Conservation (phyloP, 2,113 vertebrate genomes). For the Barnardius zonarius region DNA sequence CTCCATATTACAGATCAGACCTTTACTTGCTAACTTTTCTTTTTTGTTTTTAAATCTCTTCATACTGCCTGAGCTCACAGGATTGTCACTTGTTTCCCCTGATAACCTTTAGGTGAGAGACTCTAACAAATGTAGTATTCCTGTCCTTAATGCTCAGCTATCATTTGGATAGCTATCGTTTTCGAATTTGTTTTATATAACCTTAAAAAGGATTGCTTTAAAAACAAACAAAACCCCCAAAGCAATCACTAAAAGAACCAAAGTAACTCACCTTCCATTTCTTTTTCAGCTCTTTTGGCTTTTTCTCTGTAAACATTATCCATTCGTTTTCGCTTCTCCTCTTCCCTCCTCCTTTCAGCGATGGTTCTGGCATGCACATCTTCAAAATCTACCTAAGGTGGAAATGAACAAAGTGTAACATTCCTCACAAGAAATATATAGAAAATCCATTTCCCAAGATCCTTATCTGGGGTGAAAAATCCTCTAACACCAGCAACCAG, state of each 20-base stretch:
- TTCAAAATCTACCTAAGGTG: conserved; percentile 90
- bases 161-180: not conserved
- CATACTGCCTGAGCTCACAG: not conserved
- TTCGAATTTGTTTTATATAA: not conserved
- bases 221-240: not conserved
- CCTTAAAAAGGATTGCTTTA: not conserved
- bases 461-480: conserved; percentile 46
- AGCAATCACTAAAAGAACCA: not conserved
- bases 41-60: not conserved
- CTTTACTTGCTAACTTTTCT: not conserved
- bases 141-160: not conserved
- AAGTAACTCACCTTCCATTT: conserved; percentile 83
- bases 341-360: conserved; percentile 83
- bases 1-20: not conserved
- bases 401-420: not conserved
- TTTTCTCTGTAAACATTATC: conserved; percentile 85
- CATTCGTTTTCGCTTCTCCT: conserved; percentile 82
- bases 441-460: conserved; percentile 59
- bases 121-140: not conserved
- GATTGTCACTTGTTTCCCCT: not conserved
- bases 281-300: conserved; percentile 77
- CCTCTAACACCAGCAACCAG: not conserved
- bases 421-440: not conserved
- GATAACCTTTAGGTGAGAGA: not conserved
- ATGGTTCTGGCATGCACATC: conserved; percentile 82